Conservation (phyloP, 2,888 invertebrate species). For the Torymus auratus region DNA sequence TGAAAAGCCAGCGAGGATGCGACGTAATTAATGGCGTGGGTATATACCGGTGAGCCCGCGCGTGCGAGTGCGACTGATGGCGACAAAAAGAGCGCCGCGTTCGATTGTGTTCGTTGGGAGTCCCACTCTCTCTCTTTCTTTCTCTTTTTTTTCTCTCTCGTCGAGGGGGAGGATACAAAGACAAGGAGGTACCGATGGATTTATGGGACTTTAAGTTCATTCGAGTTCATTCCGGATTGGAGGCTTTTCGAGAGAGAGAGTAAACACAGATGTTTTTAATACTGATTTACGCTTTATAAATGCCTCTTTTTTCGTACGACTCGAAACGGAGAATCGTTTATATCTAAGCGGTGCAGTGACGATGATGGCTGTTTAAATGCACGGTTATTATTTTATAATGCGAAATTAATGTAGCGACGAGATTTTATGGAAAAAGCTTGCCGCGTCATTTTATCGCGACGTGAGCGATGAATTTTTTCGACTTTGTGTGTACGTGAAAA, state of each 20-base stretch:
- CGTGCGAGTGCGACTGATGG: not conserved
- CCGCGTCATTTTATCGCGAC: no score
- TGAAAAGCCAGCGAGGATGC: conserved; percentile 16
- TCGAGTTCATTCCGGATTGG: not conserved
- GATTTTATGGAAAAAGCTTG: no score
- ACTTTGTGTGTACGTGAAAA: no score
- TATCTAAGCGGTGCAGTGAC: no score
- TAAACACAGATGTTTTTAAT: no score
- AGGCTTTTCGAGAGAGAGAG: no score
- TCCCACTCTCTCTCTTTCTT: not conserved
- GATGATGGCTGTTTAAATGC: no score
- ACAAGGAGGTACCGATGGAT: not conserved
- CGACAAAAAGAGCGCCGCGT: not conserved
- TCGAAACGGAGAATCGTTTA: no score
- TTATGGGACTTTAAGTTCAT: conserved; percentile 10
- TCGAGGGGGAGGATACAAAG: conserved; percentile 7
- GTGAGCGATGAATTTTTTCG: no score
- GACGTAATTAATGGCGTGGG: conserved; percentile 33
- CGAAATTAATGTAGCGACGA: not conserved
- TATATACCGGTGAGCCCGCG: not conserved
- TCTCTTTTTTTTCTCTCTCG: not conserved
- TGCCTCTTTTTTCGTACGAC: no score
- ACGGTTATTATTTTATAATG: not conserved
- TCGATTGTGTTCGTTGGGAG: conserved; percentile 19
- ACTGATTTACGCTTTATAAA: no score